A percentile compares a stretch with the other conserved stretches of the same genome.
These are phyloP conservation scores for Tuberolachnus salignus DNA, from an alignment of 2,888 invertebrate species.

Conservation along the genomic window DNA sequence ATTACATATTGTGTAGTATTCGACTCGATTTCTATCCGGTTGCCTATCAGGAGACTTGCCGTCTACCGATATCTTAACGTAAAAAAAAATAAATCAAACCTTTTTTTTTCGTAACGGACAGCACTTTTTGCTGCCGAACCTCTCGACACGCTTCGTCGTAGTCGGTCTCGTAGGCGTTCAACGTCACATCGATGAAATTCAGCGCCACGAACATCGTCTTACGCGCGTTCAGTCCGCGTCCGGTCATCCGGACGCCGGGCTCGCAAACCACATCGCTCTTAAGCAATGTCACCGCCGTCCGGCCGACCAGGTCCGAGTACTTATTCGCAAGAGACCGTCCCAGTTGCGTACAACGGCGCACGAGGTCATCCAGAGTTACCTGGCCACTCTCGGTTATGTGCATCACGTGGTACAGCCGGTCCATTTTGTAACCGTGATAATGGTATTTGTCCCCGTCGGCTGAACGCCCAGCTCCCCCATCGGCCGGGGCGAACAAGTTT, in stretches of 20 bases:
- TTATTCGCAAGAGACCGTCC: constrained; percentile 8
- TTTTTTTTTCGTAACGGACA: no score
- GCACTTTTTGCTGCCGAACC: no score
- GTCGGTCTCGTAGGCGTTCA: constrained; percentile 24
- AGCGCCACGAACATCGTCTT: constrained; percentile 26
- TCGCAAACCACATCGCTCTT: not conserved
- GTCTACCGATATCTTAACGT: not conserved
- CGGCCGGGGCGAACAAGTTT: not conserved
- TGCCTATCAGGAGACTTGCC: no score
- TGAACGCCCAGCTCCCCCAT: not conserved
- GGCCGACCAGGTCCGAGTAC: not conserved
- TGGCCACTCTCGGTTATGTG: not conserved
- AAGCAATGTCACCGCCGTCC: constrained; percentile 5
- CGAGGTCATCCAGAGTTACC: not conserved
- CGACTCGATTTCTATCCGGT: no score
- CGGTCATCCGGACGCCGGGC: not conserved
- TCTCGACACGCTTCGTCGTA: constrained; percentile 20
- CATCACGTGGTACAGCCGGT: not conserved
- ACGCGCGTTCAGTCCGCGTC: constrained; percentile 14
- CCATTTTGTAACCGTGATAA: not conserved
- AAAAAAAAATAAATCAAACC: no score
- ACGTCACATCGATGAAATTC: constrained; percentile 14
- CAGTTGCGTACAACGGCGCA: constrained; percentile 18
- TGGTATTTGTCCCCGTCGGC: not conserved
- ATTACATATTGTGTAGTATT: no score